Conservation (phyloP, 2,113 vertebrate genomes). For the Taxidea taxus region DNA sequence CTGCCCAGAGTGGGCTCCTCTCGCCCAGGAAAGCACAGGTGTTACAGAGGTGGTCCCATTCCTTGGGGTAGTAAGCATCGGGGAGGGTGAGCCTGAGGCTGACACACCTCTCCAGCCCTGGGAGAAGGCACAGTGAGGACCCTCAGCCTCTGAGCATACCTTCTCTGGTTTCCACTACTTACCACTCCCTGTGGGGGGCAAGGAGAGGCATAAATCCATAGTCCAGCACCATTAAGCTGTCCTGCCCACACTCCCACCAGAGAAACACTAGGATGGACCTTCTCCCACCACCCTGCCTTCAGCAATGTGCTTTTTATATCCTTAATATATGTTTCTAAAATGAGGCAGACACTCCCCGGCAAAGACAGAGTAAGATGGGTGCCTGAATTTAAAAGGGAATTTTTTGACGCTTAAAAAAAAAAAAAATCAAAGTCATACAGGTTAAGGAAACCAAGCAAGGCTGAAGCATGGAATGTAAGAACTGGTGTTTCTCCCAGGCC, state of each 20-base stretch:
- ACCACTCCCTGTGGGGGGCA: rapidly evolving
- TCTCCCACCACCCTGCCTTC: background rate
- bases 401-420: background rate
- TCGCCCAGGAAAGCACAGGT: background rate
- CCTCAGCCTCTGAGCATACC: background rate
- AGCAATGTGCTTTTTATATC: background rate
- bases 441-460: background rate
- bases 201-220: background rate
- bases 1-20: background rate
- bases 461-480: background rate
- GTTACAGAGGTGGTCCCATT: too few species aligned
- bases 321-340: background rate
- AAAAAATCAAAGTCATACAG: background rate
- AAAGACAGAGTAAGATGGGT: background rate
- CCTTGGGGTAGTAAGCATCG: background rate
- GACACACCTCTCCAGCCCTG: background rate
- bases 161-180: background rate
- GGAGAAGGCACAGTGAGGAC: background rate
- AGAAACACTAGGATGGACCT: background rate
- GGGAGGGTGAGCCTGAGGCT: background rate
- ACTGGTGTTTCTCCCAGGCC: background rate
- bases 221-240: background rate
- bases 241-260: too few species aligned
- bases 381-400: background rate
- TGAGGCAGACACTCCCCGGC: background rate